Base-by-base conservation (phyloP, 2,888 invertebrate species). In the Brassicogethes aeneus region DNA sequence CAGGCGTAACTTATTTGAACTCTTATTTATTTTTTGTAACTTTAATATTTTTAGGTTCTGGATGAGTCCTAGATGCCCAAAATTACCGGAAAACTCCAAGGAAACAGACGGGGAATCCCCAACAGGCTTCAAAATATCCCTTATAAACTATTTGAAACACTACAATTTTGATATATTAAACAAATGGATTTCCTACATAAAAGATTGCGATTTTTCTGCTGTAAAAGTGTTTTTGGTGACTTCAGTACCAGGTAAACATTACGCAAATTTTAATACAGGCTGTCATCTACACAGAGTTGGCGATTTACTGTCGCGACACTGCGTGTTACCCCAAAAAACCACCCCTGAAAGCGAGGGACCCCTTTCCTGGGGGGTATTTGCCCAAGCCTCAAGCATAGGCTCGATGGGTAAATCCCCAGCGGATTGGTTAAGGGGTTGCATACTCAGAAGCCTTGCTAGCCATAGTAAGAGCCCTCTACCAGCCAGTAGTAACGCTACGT, bases 321-420 rank as follows among this genome's bases (percentile, higher is more conserved):
- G 82, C 23, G 63, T 61, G 31, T 56, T 71, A 46, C 69, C 62
- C 16, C 46, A 43, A 3, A 66, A 65, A 56, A 62, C 61, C 2
- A 57, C 57, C 3, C 57, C 64, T 1, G 45, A 62, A 45, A 60
- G 58, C 46, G 66, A 65, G 56, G 66, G 65, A 1, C 64, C 66
- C 7, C 41, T 62, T 8, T 53, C 64, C 2, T 68, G 68, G 68
- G 61, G 62, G 0, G 70, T 94, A 0, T 64, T 92, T 2, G 85
- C 85, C 1, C 95, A 96, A 68, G 85, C 90, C 40, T 94, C 93
- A 17, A 94, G 93, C 50, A 82, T 96, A 31, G 96, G 95, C 5
- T 32, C 32, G 10, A 46, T 89, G 37, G 94, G 94, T 1, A 72
- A 80, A 8, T 77, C 73, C 37, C 70, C 80, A 0, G 70, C 72